Evolutionary conservation across 2,888 invertebrate genomes (phyloP).

Genomic region (Diarsia brunnea): DNA sequence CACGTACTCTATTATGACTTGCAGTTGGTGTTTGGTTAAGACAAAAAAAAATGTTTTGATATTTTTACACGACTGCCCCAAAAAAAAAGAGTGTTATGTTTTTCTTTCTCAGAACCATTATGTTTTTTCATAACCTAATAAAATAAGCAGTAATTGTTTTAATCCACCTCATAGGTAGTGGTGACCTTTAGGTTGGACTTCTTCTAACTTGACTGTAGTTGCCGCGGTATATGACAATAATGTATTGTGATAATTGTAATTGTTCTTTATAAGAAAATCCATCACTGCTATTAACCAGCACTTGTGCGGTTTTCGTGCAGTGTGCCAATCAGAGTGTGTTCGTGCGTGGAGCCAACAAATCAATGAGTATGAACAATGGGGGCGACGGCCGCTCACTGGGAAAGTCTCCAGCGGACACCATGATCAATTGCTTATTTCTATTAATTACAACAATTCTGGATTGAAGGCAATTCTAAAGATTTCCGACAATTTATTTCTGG

Average conservation of each 20-base stretch:
- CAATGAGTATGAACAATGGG: slow-evolving; percentile 50
- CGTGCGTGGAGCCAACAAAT: slow-evolving; percentile 55
- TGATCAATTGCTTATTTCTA: slow-evolving; percentile 27
- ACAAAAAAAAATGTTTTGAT: no score
- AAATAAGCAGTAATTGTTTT: no score
- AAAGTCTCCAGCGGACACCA: slow-evolving; percentile 44
- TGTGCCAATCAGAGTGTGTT: slow-evolving; percentile 34
- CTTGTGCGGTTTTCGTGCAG: slow-evolving; percentile 27
- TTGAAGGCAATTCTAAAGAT: background rate
- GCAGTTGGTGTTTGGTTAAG: background rate
- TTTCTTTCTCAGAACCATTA: no score
- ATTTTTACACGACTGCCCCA: no score
- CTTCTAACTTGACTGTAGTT: background rate
- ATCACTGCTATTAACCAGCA: background rate
- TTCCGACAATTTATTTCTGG: background rate
- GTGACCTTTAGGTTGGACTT: background rate
- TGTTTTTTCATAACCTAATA: no score
- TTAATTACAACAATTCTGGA: background rate
- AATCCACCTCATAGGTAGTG: no score
- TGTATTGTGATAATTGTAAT: background rate
- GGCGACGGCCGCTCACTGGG: slow-evolving; percentile 39
- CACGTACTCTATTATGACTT: background rate
- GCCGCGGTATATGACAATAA: background rate
- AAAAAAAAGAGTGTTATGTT: no score
- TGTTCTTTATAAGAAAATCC: background rate